These are phyloP conservation scores for Scolopax rusticola DNA, from an alignment of 2,797 vertebrate species.

Conservation along the genomic window DNA sequence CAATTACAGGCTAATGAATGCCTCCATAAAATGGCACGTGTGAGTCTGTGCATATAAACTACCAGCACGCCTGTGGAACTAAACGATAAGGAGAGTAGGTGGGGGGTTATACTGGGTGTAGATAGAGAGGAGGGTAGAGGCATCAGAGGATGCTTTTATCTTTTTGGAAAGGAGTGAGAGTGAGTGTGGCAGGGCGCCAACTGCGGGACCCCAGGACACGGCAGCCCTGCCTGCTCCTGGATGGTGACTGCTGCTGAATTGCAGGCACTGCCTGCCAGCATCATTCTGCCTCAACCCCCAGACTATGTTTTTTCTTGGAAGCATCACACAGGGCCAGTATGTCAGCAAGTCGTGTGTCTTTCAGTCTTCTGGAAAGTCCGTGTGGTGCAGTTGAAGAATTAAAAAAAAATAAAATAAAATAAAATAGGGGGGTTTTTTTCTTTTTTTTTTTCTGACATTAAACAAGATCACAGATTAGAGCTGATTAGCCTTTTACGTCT, in stretches of 20 bases:
- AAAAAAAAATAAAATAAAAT: neutral
- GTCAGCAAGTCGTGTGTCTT: neutral
- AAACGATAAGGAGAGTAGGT: neutral
- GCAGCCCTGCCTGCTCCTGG: neutral
- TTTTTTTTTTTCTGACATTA: neutral
- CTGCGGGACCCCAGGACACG: neutral
- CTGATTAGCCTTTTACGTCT: slow-evolving; percentile 17
- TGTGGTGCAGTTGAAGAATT: neutral
- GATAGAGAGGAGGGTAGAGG: neutral
- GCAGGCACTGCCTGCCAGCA: slow-evolving; percentile 1
- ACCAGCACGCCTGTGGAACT: neutral
- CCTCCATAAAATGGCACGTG: neutral
- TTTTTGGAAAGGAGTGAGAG: neutral
- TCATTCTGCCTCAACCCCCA: neutral
- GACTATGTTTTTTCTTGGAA: neutral
- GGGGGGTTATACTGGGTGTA: neutral
- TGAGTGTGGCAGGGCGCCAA: neutral
- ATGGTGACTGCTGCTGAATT: slow-evolving; percentile 6
- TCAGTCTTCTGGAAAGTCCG: neutral
- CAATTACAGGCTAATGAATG: neutral
- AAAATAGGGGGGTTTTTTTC: too few species aligned
- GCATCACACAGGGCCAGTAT: neutral
- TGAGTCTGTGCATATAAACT: neutral
- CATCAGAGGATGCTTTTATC: neutral
- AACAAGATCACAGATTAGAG: neutral